A percentile compares a stretch with the other conserved stretches of the same genome.
Evolutionary conservation across 2,888 invertebrate genomes (phyloP).

Genomic region (Actias luna): DNA sequence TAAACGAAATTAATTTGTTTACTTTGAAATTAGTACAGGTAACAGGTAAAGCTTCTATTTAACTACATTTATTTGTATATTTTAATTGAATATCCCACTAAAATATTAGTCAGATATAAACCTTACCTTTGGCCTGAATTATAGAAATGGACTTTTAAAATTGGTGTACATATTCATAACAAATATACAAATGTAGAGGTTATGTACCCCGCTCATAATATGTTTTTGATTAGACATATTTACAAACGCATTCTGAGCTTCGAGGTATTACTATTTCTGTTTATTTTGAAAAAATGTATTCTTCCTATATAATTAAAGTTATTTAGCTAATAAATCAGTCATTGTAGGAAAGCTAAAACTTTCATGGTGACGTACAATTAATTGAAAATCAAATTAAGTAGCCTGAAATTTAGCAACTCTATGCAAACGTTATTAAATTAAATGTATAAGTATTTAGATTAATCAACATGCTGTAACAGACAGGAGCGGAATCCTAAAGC

Average conservation of each 20-base stretch:
- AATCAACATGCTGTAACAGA: background rate
- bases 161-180: background rate
- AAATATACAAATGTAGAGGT: background rate
- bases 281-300: too few species aligned
- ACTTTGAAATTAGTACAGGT: background rate
- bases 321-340: too few species aligned
- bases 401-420: background rate
- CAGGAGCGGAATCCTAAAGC: background rate
- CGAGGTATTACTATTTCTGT: too few species aligned
- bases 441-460: background rate
- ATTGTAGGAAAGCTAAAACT: background rate
- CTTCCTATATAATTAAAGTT: too few species aligned
- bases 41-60: background rate
- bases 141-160: background rate
- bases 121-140: background rate
- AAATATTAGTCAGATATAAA: background rate
- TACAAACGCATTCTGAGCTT: background rate
- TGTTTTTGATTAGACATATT: background rate
- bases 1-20: too few species aligned
- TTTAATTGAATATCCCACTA: background rate
- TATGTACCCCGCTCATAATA: background rate
- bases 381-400: background rate
- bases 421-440: background rate
- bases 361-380: background rate
- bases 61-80: background rate